Conservation (phyloP, 2,797 vertebrate species). For the Potorous gilbertii region DNA sequence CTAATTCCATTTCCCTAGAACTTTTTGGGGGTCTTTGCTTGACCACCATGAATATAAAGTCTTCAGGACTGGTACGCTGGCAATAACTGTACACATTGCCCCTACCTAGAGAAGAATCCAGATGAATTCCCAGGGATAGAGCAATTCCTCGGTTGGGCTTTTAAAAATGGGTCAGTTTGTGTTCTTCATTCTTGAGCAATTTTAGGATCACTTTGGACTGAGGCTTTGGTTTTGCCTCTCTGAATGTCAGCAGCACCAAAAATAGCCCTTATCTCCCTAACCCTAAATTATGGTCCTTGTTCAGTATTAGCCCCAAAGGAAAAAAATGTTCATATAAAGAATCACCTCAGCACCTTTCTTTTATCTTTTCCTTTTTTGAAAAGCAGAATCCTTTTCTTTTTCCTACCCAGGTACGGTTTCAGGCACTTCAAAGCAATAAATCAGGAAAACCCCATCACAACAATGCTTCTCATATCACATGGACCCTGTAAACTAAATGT, state of each 20-base stretch:
- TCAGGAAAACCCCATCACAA: not conserved
- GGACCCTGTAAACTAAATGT: not conserved
- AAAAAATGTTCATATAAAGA: not conserved
- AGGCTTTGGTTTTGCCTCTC: constrained; percentile 15
- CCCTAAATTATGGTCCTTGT: not conserved
- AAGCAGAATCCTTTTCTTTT: not conserved
- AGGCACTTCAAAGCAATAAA: not conserved
- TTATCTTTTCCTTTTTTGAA: not conserved
- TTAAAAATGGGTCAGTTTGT: not conserved
- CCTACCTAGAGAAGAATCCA: constrained; percentile 9
- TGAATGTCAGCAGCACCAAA: not conserved
- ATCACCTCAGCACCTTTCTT: constrained; percentile 29
- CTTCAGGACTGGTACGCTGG: not conserved
- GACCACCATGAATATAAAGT: not conserved
- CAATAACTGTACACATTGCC: not conserved
- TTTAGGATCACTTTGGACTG: not conserved
- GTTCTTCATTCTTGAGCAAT: not conserved
- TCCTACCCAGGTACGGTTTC: not conserved
- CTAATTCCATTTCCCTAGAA: not conserved
- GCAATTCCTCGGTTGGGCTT: constrained; percentile 6
- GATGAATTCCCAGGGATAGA: not conserved
- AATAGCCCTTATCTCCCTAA: not conserved
- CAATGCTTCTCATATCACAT: not conserved
- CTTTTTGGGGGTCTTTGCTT: not conserved
- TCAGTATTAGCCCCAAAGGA: not conserved